Conservation (phyloP, 2,113 vertebrate genomes). For the Pedionomus torquatus region DNA sequence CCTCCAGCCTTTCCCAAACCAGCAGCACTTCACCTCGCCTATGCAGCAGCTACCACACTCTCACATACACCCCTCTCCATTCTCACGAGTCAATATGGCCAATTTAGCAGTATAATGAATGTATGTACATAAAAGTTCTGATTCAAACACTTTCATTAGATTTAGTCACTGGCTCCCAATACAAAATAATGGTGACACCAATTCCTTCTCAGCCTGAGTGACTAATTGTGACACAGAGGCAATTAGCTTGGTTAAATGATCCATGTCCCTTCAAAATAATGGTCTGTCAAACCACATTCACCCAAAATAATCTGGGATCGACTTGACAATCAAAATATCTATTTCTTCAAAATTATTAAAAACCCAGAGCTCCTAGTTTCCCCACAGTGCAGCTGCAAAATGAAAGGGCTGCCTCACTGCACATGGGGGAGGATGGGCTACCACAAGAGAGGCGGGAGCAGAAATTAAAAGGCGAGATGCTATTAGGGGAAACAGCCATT, state of each 20-base stretch:
- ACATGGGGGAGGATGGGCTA: neutral
- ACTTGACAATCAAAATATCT: conserved; percentile 45
- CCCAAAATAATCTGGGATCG: conserved; percentile 53
- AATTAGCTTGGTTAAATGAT: conserved; percentile 71
- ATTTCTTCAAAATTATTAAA: conserved; percentile 57
- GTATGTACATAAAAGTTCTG: neutral
- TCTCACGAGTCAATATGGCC: neutral
- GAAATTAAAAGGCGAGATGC: neutral
- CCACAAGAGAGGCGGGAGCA: neutral
- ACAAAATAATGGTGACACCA: conserved; percentile 25
- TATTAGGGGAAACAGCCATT: neutral
- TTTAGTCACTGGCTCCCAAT: conserved; percentile 37
- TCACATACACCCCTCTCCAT: neutral
- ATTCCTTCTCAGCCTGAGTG: conserved; percentile 23
- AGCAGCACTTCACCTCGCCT: neutral
- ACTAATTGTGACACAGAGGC: conserved; percentile 66
- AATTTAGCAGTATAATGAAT: conserved; percentile 27
- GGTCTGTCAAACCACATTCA: conserved; percentile 14
- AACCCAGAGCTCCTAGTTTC: neutral
- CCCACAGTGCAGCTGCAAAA: neutral
- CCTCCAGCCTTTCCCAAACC: neutral
- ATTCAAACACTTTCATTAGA: conserved; percentile 44
- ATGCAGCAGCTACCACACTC: neutral
- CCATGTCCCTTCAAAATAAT: conserved; percentile 49
- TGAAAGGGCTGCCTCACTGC: neutral